phyloP scores from a whole-genome alignment of 2,797 vertebrate genomes.

The Phaenicophaeus curvirostris region DNA sequence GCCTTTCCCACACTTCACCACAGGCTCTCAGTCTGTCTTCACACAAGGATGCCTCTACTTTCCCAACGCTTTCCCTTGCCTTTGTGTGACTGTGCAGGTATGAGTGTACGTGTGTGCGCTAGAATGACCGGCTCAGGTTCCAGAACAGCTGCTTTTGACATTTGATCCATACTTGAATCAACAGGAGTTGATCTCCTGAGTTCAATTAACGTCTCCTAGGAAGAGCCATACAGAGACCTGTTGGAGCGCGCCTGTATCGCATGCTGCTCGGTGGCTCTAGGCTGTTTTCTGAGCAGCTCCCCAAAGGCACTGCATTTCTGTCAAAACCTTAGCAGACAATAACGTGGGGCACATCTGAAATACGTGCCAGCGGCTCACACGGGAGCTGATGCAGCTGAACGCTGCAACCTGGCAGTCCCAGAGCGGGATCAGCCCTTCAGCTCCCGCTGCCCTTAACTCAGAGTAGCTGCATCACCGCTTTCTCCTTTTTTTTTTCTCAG shows the following conservation, averaged over 20 bases:
- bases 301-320: background rate
- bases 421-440: background rate
- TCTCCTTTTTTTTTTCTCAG: background rate
- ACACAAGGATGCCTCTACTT: background rate
- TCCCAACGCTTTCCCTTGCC: background rate
- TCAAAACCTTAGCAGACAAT: background rate
- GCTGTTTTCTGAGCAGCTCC: background rate
- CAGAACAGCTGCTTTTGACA: background rate
- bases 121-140: background rate
- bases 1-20: background rate
- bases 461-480: background rate
- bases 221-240: background rate
- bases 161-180: background rate
- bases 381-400: background rate
- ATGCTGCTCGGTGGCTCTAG: background rate
- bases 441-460: background rate
- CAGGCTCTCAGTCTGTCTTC: background rate
- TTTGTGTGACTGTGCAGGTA: background rate
- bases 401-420: background rate
- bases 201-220: background rate
- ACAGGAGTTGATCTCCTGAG: accelerated
- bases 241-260: background rate
- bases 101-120: background rate
- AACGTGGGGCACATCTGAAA: background rate
- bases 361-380: accelerated